Base-by-base conservation (phyloP, 1,140 invertebrate species). In the Heterodera schachtii region DNA sequence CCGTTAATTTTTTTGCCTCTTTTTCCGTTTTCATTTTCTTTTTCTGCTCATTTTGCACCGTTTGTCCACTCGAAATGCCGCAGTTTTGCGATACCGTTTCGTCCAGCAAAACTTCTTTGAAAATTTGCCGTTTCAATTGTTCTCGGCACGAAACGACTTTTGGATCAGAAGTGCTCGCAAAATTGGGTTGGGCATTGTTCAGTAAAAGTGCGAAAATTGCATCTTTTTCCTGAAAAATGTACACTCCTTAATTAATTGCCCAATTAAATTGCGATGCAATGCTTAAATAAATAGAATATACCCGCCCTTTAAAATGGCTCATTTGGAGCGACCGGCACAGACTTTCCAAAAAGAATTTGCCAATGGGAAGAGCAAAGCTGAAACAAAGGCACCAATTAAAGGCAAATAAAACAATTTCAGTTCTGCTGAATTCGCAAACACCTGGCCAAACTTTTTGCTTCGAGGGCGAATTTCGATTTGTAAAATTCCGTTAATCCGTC, bases 391-490 rank as follows among this genome's bases (percentile, higher is more conserved):
- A 52, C 6, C 49, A 52, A 1, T 52, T 31, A 31, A 31, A 31
- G 31, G 31, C 31, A 31, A 31, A 31, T 31, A 31, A 31, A 31
- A 31, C 31, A 0, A 31, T 31, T 31, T 31, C 31, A 31, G 31
- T 19, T 41, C 31, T 16, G 8, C 21, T 44, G 6, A 13, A 19
- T 11, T 16, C 31, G 31, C 31, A 31, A 31, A 31, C 31, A 71
- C 69, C 69, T 71, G 69, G 69, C 69, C 31, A 71, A 46, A 71
- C 41, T 71, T 41, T 71, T 41, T 41, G 69, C 69, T 41, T 71
- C 69, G 6, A 41, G 21, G 3, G 21, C 11, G 69, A 41, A 71
- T 11, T 43, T 46, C 3, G 69, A 11, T 19, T 41, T 46, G 19
- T 71, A 46, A n/a, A 41, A 71, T 46, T 71, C 41, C 9, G 11